Percentiles rank a stretch among this genome's conserved stretches.
Evolutionary conservation across 2,888 invertebrate genomes (phyloP).

Genomic region (Apoderus coryli): DNA sequence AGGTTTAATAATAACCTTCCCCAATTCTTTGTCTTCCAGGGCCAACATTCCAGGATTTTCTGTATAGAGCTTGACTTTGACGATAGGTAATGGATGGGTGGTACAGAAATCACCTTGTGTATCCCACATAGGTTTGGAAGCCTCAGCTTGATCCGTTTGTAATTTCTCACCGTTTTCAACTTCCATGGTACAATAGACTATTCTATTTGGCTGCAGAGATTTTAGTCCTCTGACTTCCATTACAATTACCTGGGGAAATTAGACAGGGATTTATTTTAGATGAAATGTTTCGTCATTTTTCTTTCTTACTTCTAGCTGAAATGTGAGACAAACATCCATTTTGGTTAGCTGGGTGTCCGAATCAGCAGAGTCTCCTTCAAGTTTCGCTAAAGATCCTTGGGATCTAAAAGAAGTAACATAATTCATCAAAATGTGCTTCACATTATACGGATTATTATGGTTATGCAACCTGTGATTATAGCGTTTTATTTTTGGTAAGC

Average conservation of each 20-base stretch:
- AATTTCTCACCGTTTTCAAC: constrained; percentile 98
- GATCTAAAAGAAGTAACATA: constrained; percentile 51
- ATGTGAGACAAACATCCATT: constrained; percentile 94
- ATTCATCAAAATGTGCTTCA: constrained; percentile 36
- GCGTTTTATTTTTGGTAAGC: constrained; percentile 93
- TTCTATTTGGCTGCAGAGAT: constrained; percentile 89
- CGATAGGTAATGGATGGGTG: constrained; percentile 89
- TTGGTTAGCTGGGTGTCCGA: constrained; percentile 92
- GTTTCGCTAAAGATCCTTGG: constrained; percentile 81
- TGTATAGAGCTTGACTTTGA: constrained; percentile 95
- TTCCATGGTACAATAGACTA: constrained; percentile 99
- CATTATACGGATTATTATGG: constrained; percentile 35
- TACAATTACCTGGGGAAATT: constrained; percentile 81
- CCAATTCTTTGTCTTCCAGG: constrained; percentile 97
- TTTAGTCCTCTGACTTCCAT: constrained; percentile 99
- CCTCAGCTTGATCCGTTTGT: constrained; percentile 98
- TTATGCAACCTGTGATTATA: constrained; percentile 87
- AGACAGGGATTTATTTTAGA: no score
- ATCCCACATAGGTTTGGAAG: constrained; percentile 99
- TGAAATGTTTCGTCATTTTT: no score
- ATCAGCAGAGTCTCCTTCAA: constrained; percentile 91
- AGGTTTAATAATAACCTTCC: constrained; percentile 78
- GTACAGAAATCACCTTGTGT: constrained; percentile 99
- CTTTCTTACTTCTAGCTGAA: constrained; percentile 88
- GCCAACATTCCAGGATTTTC: constrained; percentile 96